These are phyloP conservation scores for Aphelocoma coerulescens DNA, from an alignment of 2,113 vertebrate species.

Conservation along the genomic window DNA sequence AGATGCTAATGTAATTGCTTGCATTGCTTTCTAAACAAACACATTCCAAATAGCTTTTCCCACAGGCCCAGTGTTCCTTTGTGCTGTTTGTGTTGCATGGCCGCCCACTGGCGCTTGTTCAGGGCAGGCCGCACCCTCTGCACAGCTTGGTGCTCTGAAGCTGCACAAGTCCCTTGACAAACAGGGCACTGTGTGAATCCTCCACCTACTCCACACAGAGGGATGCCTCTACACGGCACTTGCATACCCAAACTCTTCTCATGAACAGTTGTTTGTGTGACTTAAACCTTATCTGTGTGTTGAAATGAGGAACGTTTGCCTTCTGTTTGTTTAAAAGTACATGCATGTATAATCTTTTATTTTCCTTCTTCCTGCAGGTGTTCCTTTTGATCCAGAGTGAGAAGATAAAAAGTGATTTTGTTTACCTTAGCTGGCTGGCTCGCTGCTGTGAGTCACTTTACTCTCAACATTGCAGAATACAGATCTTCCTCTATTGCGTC, in stretches of 20 bases:
- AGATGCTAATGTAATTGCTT: conserved; percentile 19
- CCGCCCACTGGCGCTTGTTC: background rate
- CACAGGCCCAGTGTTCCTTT: conserved; percentile 21
- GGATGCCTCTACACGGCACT: background rate
- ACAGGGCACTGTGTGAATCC: background rate
- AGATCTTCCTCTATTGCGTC: conserved; percentile 27
- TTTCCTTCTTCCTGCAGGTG: conserved; percentile 73
- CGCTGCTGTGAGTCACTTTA: conserved; percentile 89
- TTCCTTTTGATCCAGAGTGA: conserved; percentile 96
- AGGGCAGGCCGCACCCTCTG: background rate
- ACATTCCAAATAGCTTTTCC: conserved; percentile 18
- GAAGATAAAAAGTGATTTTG: conserved; percentile 94
- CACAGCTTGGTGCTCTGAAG: background rate
- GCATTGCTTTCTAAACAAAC: conserved; percentile 13
- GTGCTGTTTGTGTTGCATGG: background rate
- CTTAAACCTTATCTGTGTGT: background rate
- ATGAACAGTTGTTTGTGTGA: background rate
- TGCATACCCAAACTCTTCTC: background rate
- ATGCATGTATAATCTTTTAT: conserved; percentile 7
- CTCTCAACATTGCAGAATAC: conserved; percentile 1
- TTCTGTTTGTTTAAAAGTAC: background rate
- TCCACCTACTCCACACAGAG: background rate
- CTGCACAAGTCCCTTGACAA: background rate
- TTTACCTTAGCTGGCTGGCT: conserved; percentile 94
- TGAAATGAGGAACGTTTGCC: conserved; percentile 8